Conservation (phyloP, 2,113 vertebrate species). For the Labeo rohita region DNA sequence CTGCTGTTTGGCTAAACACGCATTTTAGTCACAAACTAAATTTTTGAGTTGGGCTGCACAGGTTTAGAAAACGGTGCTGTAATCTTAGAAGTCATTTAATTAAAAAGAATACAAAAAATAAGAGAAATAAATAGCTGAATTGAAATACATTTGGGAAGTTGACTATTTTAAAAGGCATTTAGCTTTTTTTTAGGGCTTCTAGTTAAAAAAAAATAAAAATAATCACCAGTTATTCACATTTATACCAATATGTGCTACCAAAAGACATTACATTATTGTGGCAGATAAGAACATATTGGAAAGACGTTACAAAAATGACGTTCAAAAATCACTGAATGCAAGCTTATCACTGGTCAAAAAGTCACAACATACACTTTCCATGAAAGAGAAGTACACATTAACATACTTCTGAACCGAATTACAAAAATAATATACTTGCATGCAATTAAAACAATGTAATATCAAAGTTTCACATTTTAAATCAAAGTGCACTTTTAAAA, state of each 20-base stretch:
- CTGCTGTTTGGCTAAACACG: not conserved
- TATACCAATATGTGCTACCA: not conserved
- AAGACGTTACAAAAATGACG: not conserved
- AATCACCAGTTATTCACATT: not conserved
- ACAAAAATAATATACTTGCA: not conserved
- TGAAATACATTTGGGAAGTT: too few species aligned
- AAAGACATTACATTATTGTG: not conserved
- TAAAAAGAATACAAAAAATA: too few species aligned
- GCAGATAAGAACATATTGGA: not conserved
- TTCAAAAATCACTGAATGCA: not conserved
- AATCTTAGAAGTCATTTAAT: too few species aligned
- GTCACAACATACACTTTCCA: not conserved
- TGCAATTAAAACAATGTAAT: too few species aligned
- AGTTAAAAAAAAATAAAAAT: not conserved
- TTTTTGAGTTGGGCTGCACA: too few species aligned
- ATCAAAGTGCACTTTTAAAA: not conserved
- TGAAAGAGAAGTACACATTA: not conserved
- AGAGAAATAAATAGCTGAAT: too few species aligned
- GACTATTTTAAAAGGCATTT: too few species aligned
- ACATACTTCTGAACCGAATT: too few species aligned
- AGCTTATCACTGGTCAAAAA: not conserved
- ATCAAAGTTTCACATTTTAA: too few species aligned
- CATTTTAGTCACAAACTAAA: not conserved
- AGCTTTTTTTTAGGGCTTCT: not conserved
- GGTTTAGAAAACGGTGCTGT: too few species aligned